Percentiles rank a stretch among this genome's conserved stretches.
Evolutionary conservation across 2,797 vertebrate species (phyloP).

Genomic region (Hylomyscus alleni): DNA sequence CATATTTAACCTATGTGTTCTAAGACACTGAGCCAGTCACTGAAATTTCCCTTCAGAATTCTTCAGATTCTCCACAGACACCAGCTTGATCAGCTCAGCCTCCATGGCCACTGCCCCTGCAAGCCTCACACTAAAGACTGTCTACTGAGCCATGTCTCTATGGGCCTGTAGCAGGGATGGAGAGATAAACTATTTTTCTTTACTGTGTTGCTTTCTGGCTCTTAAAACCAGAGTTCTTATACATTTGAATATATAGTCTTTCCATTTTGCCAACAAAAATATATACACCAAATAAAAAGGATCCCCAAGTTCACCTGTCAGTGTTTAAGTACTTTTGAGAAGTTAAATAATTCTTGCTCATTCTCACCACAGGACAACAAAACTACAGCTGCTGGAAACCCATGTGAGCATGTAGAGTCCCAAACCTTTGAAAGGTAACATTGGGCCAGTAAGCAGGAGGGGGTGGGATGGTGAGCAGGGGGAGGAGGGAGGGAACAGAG

Average conservation of each 20-base stretch:
- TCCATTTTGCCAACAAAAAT: constrained; percentile 26
- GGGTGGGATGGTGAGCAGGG: no score
- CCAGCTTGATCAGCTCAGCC: no score
- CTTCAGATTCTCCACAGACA: no score
- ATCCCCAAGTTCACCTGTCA: not conserved
- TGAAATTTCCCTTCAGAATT: no score
- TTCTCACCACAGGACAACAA: not conserved
- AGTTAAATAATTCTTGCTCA: not conserved
- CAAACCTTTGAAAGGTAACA: not conserved
- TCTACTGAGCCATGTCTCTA: not conserved
- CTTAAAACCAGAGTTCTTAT: not conserved
- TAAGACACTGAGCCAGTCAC: no score
- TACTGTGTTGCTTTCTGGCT: not conserved
- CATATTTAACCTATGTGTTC: no score
- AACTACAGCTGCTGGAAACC: not conserved
- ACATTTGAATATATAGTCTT: not conserved
- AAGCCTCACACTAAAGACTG: not conserved
- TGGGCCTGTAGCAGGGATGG: not conserved
- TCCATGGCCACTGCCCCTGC: not conserved
- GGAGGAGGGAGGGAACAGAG: no score
- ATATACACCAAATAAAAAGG: constrained; percentile 3
- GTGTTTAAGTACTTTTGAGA: not conserved
- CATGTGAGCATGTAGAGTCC: not conserved
- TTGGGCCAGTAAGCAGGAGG: no score
- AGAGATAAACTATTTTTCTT: not conserved